Evolutionary conservation across 1,140 invertebrate species (phyloP).

Genomic region (Neodiprion fabricii): DNA sequence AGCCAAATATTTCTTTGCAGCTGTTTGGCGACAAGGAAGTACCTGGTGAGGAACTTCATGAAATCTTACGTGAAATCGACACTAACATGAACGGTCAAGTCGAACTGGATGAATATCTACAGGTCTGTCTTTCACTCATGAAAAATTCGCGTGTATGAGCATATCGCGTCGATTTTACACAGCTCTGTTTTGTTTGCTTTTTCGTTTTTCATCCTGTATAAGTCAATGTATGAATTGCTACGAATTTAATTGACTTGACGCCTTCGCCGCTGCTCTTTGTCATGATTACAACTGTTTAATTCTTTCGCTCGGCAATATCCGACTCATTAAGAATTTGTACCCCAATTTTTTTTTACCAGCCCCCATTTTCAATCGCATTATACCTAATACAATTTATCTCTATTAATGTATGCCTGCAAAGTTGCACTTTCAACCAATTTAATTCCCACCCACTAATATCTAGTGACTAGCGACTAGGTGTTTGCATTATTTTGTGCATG

Average conservation of each 20-base stretch:
- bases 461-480: no score
- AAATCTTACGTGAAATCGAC: conserved; percentile 97
- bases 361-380: no score
- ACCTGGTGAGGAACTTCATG: conserved; percentile 94
- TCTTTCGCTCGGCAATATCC: no score
- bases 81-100: conserved; percentile 99
- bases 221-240: not conserved
- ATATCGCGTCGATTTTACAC: not conserved
- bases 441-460: no score
- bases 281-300: not conserved
- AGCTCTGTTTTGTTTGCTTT: not conserved
- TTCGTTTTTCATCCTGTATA: not conserved
- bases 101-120: conserved; percentile 97
- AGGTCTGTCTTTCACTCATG: conserved; percentile 70
- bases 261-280: not conserved
- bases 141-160: not conserved
- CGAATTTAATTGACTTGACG: not conserved
- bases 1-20: conserved; percentile 64
- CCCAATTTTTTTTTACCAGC: no score
- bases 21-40: conserved; percentile 88
- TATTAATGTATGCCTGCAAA: no score
- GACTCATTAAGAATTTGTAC: no score
- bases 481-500: no score
- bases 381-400: no score
- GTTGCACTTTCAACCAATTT: no score